Conservation (phyloP, 2,797 vertebrate genomes). For the Muscicapa striata region DNA sequence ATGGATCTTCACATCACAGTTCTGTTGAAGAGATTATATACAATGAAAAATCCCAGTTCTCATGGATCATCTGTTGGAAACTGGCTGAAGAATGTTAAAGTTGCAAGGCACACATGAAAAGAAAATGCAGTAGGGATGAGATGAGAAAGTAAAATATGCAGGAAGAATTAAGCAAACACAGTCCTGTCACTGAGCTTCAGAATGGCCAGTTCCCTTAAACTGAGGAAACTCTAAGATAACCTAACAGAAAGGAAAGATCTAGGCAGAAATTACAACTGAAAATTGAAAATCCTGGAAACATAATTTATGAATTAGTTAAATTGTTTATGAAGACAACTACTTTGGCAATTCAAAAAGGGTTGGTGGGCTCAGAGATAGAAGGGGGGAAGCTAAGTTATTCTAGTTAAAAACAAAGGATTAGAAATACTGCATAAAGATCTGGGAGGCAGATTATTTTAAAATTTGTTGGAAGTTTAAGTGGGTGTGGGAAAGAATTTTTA, state of each 20-base stretch:
- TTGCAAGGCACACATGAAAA: not conserved
- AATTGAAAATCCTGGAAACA: not conserved
- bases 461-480: not conserved
- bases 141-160: not conserved
- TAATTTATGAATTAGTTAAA: not conserved
- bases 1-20: not conserved
- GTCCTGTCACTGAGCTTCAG: not conserved
- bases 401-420: not conserved
- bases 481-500: not conserved
- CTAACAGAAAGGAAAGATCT: not conserved
- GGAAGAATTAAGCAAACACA: not conserved
- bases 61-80: not conserved
- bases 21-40: not conserved
- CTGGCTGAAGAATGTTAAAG: not conserved
- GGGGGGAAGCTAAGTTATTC: fast-evolving
- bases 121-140: not conserved
- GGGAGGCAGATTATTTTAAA: not conserved
- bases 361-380: not conserved
- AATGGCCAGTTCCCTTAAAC: not conserved
- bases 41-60: not conserved
- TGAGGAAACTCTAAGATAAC: not conserved
- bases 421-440: not conserved
- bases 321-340: not conserved
- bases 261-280: not conserved
- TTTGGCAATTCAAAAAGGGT: not conserved